A percentile compares a stretch with the other conserved stretches of the same genome.
These are phyloP conservation scores for Austrofundulus limnaeus DNA, from an alignment of 2,113 vertebrate genomes.

Conservation along the genomic window DNA sequence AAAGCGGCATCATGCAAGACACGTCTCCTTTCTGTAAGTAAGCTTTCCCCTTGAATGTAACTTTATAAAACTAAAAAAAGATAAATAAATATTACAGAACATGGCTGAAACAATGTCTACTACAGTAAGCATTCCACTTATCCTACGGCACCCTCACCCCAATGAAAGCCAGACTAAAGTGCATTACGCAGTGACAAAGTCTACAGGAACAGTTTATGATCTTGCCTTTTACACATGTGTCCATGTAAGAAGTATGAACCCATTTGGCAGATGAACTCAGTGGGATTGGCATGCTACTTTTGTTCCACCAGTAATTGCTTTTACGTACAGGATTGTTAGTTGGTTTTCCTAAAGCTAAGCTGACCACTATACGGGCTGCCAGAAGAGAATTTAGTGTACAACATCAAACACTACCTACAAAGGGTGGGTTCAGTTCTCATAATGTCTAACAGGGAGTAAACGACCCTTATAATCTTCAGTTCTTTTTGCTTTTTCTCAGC, in stretches of 20 bases:
- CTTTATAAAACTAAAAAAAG: too few species aligned
- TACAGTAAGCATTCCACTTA: conserved; percentile 17
- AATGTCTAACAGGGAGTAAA: conserved; percentile 31
- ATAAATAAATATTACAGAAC: conserved; percentile 15
- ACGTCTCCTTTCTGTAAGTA: too few species aligned
- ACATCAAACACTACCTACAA: conserved; percentile 25
- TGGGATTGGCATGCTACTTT: conserved; percentile 37
- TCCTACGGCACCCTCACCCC: conserved; percentile 28
- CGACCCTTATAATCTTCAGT: conserved; percentile 8
- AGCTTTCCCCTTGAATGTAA: too few species aligned
- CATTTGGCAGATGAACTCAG: conserved; percentile 54
- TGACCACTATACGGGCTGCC: conserved; percentile 39
- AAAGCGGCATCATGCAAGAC: too few species aligned
- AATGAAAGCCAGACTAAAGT: conserved; percentile 54
- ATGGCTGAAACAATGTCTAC: conserved; percentile 24
- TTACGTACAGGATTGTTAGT: conserved; percentile 48
- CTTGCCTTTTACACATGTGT: conserved; percentile 40
- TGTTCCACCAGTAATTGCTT: conserved; percentile 45
- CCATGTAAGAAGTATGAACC: conserved; percentile 38
- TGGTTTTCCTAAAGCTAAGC: conserved; percentile 52
- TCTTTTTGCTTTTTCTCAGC: conserved; percentile 3
- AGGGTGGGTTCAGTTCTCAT: conserved; percentile 36
- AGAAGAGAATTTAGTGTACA: conserved; percentile 41
- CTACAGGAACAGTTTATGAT: conserved; percentile 53
- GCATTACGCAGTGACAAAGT: conserved; percentile 42